Conservation (phyloP, 2,888 invertebrate species). For the Conistra vaccinii region DNA sequence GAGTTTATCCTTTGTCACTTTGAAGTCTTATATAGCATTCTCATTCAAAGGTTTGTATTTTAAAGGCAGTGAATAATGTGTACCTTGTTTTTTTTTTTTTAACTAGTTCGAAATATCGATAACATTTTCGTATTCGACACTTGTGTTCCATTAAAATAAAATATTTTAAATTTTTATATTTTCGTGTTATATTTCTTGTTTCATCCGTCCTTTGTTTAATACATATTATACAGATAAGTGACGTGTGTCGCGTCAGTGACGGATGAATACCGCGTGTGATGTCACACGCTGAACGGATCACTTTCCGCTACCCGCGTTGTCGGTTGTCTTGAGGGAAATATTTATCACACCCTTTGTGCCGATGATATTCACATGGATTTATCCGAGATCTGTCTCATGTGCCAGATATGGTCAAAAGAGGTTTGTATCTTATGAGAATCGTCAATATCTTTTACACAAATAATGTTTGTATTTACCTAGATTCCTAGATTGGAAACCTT, state of each 20-base stretch:
- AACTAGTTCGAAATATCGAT: background rate
- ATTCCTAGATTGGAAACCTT: background rate
- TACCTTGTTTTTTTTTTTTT: background rate
- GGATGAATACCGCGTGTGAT: constrained; percentile 6
- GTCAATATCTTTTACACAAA: background rate
- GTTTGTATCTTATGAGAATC: no score
- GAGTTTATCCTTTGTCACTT: background rate
- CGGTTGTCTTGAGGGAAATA: no score
- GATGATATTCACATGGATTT: background rate
- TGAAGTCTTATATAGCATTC: no score
- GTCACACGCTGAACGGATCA: constrained; percentile 39
- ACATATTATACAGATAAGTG: background rate
- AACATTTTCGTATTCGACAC: background rate
- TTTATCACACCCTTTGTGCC: background rate
- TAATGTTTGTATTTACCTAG: background rate
- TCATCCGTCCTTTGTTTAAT: background rate
- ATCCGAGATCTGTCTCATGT: background rate
- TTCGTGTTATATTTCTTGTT: background rate
- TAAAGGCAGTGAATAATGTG: no score
- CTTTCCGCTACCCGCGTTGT: constrained; percentile 39
- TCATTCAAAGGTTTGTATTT: background rate
- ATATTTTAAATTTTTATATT: background rate
- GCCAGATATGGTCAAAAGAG: background rate
- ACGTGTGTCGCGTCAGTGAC: constrained; percentile 36
- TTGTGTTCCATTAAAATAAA: background rate